Evolutionary conservation across 2,797 vertebrate species (phyloP).

Genomic region (Anguilla marmorata): DNA sequence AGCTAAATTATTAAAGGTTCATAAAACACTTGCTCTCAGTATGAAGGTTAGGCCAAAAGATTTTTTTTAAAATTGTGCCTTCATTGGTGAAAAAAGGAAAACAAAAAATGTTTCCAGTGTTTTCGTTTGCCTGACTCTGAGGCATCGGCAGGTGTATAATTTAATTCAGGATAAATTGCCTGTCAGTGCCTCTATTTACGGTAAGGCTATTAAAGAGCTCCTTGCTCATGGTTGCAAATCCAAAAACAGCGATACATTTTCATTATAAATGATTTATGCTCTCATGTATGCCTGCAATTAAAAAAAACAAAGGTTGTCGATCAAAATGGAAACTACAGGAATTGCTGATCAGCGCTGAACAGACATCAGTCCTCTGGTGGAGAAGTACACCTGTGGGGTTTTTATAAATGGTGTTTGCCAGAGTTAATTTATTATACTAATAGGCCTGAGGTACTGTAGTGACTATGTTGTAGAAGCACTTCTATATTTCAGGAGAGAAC

Average conservation of each 20-base stretch:
- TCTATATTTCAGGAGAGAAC: too few species aligned
- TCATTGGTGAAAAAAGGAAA: neutral
- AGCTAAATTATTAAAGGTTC: neutral
- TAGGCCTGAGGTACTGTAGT: neutral
- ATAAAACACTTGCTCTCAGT: neutral
- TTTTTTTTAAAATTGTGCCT: neutral
- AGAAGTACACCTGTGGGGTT: neutral
- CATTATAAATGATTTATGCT: conserved; percentile 15
- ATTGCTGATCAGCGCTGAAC: neutral
- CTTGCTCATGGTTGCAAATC: conserved; percentile 2
- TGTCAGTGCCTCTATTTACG: conserved; percentile 5
- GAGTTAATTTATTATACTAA: conserved; percentile 4
- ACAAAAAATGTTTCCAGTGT: neutral
- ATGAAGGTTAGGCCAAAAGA: neutral
- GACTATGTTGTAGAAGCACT: too few species aligned
- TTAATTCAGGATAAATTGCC: conserved; percentile 13
- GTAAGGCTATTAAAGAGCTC: neutral
- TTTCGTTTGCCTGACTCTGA: neutral
- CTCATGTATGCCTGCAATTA: neutral
- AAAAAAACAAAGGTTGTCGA: conserved; percentile 9
- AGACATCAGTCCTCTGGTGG: neutral
- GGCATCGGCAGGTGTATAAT: neutral
- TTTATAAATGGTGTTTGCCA: neutral
- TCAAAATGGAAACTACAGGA: neutral
- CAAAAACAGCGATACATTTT: conserved; percentile 3